A percentile compares a stretch with the other conserved stretches of the same genome.
Conservation (phyloP, 2,113 vertebrate species). For the Taxidea taxus region DNA sequence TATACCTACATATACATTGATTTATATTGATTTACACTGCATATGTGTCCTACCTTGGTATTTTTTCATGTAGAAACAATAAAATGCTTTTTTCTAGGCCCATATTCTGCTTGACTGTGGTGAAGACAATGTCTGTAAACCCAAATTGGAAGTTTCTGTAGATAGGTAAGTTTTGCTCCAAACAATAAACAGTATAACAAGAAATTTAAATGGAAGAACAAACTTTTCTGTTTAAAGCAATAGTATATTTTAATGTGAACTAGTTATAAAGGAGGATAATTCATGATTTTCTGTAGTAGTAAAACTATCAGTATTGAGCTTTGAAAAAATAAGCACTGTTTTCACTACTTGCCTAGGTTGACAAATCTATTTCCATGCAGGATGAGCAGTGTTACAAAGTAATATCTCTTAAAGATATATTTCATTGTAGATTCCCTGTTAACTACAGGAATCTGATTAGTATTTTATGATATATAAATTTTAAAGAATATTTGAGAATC, state of each 20-base stretch:
- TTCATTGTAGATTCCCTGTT: background rate
- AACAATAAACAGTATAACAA: background rate
- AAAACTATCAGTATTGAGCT: background rate
- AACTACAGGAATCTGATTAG: background rate
- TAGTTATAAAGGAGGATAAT: background rate
- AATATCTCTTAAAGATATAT: background rate
- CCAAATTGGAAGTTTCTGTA: constrained; percentile 91
- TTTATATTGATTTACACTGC: background rate
- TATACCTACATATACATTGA: background rate
- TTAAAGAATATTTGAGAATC: background rate
- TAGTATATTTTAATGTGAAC: background rate
- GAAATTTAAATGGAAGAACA: background rate
- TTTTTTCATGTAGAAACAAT: background rate
- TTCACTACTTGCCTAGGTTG: background rate
- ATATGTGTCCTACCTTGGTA: background rate
- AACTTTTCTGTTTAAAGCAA: background rate
- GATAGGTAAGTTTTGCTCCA: constrained; percentile 84
- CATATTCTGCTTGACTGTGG: constrained; percentile 97
- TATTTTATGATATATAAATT: background rate
- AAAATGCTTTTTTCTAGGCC: constrained; percentile 82
- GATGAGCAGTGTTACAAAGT: background rate
- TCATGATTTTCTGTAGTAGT: background rate
- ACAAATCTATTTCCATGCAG: background rate
- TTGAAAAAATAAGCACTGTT: background rate
- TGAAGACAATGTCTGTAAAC: constrained; percentile 95